Conservation (phyloP, 2,113 vertebrate genomes). For the Macquaria ambigua region DNA sequence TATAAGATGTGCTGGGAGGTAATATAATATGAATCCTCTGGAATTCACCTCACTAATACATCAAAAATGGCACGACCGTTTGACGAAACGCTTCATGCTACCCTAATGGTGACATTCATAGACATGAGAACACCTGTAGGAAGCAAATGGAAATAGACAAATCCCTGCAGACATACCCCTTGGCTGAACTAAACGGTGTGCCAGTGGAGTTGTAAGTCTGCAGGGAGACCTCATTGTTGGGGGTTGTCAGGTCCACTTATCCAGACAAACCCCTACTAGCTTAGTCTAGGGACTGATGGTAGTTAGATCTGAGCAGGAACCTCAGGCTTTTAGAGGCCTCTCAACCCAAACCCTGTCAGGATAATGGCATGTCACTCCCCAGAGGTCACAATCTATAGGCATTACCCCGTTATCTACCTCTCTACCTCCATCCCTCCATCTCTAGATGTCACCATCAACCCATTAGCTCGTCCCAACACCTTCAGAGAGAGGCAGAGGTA, state of each 20-base stretch:
- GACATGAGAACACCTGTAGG: slow-evolving; percentile 21
- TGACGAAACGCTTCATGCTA: neutral
- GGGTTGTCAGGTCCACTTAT: slow-evolving; percentile 75
- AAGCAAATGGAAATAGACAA: slow-evolving; percentile 56
- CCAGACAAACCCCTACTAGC: slow-evolving; percentile 54
- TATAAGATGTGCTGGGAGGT: neutral
- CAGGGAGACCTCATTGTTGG: slow-evolving; percentile 58
- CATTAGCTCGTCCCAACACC: slow-evolving; percentile 70
- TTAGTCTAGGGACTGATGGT: slow-evolving; percentile 47
- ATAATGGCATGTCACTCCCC: slow-evolving; percentile 75
- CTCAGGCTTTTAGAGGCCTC: slow-evolving; percentile 78
- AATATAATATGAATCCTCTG: neutral
- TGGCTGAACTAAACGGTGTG: slow-evolving; percentile 53
- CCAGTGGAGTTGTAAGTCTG: slow-evolving; percentile 55
- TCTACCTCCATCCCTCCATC: slow-evolving; percentile 54
- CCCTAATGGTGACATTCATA: slow-evolving; percentile 22
- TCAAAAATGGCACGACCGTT: neutral
- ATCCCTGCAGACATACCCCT: slow-evolving; percentile 53
- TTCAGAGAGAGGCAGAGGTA: slow-evolving; percentile 62
- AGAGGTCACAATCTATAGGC: slow-evolving; percentile 72
- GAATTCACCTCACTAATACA: neutral
- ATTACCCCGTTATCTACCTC: slow-evolving; percentile 70
- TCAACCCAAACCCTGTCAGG: slow-evolving; percentile 46
- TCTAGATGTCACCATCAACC: slow-evolving; percentile 66
- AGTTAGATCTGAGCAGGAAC: slow-evolving; percentile 59